Conservation (phyloP, 2,113 vertebrate genomes). For the Nycticryphes semicollaris region DNA sequence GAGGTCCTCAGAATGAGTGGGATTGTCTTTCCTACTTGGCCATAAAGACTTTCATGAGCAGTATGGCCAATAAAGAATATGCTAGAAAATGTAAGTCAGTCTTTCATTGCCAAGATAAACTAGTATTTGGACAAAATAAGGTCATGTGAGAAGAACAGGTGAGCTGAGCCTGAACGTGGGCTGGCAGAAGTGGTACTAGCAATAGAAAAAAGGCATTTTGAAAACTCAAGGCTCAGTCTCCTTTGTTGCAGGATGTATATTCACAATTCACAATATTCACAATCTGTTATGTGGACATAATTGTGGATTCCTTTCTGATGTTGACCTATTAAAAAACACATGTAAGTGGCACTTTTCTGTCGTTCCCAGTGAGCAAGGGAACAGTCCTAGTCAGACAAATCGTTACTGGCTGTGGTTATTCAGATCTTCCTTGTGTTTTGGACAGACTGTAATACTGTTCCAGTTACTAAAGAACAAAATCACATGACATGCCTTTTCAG, state of each 20-base stretch:
- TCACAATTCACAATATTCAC: neutral
- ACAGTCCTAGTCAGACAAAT: neutral
- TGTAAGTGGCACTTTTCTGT: neutral
- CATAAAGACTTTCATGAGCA: neutral
- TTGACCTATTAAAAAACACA: neutral
- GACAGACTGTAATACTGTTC: neutral
- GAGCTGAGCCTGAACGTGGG: neutral
- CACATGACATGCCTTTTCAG: neutral
- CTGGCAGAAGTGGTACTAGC: neutral
- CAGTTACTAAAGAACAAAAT: neutral
- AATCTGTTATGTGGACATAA: neutral
- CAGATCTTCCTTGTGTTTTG: neutral
- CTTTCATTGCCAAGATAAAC: neutral
- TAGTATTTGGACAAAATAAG: neutral
- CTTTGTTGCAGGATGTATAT: neutral
- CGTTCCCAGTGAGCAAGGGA: neutral
- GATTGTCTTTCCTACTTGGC: neutral
- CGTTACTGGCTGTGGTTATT: neutral
- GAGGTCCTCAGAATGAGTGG: neutral
- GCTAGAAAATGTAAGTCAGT: neutral
- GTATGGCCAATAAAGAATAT: neutral
- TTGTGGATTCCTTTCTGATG: neutral
- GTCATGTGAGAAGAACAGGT: neutral
- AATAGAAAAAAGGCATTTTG: neutral
- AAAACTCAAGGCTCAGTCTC: neutral